Evolutionary conservation across 2,113 vertebrate genomes (phyloP), one percentile per base, ranked within the genome.

Genomic region (Oryzias melastigma): DNA sequence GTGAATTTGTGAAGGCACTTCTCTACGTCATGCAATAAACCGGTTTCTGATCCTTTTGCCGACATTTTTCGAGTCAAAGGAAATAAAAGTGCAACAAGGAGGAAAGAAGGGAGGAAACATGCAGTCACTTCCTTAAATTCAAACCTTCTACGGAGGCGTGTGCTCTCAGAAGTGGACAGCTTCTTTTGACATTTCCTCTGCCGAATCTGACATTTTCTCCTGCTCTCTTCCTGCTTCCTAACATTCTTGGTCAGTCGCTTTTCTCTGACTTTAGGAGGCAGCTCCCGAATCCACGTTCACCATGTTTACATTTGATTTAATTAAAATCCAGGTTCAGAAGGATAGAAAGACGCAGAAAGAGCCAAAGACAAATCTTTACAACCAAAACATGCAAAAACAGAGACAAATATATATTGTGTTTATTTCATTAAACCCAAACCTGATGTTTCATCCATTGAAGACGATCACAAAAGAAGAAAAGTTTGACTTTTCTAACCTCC

Each of bases 181-280:
- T 78, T 66, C 64, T 81, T 82, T 61, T 61, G 65, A 81, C 79
- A 82, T 76, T 57, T 58, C 76, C 65, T 42, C 18, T 2, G 25
- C 63, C 59, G 51, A 25, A 47, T 63, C 54, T 84, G 77, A 83
- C 80, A 83, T 80, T 81, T 80, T 68, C 63, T 77, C 66, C 54
- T 8, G 77, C 71, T 68, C 51, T 81, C 61, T 80, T 35, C 73
- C 52, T 60, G 57, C 77, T 47, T 53, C 49, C 72, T 40, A 46
- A 57, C 68, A 65, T 70, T 47, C 46, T 75, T 53, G 40, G 69
- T 52, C 10, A 67, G 55, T 71, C 77, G 49, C 58, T 82, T 65
- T 49, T 35, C 35, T 52, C 62, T 77, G 57, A 50, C 67, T 77
- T 55, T 64, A 51, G 65, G 62, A 75, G 71, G 41, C 66, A 52